Conservation (phyloP, 2,113 vertebrate species). For the Grammomys surdaster region DNA sequence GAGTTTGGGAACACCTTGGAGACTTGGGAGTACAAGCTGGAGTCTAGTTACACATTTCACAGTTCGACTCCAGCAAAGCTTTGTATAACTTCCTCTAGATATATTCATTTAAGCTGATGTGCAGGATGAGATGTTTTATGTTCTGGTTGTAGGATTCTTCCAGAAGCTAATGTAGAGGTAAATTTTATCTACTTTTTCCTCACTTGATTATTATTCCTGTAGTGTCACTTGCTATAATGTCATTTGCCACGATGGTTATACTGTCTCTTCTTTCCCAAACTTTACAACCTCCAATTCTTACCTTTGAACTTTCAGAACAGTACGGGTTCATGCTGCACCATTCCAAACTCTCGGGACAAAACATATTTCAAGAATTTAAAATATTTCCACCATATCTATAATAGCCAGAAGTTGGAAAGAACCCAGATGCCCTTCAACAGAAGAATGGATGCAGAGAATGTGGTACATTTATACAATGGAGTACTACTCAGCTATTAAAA, state of each 20-base stretch:
- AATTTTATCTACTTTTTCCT: background rate
- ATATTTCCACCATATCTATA: background rate
- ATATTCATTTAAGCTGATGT: constrained; percentile 21
- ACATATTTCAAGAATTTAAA: background rate
- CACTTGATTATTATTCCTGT: background rate
- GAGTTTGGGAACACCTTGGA: background rate
- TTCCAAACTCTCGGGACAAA: background rate
- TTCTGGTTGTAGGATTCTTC: background rate
- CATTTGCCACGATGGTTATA: background rate
- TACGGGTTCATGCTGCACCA: background rate
- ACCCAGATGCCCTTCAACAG: no score
- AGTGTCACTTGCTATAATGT: background rate
- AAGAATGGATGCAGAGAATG: no score
- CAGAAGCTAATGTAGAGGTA: background rate
- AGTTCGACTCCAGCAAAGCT: background rate
- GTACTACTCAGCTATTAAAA: no score
- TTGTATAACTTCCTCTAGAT: background rate
- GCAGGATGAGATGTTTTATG: background rate
- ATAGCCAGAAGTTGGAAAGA: no score
- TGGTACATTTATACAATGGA: no score
- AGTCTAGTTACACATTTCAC: background rate
- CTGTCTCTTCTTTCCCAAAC: background rate
- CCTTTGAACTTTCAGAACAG: background rate
- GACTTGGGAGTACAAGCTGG: background rate
- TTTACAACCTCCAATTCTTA: background rate